Percentiles rank a stretch among this genome's conserved stretches.
phyloP scores from a whole-genome alignment of 2,113 vertebrate genomes.

The Festucalex cinctus region DNA sequence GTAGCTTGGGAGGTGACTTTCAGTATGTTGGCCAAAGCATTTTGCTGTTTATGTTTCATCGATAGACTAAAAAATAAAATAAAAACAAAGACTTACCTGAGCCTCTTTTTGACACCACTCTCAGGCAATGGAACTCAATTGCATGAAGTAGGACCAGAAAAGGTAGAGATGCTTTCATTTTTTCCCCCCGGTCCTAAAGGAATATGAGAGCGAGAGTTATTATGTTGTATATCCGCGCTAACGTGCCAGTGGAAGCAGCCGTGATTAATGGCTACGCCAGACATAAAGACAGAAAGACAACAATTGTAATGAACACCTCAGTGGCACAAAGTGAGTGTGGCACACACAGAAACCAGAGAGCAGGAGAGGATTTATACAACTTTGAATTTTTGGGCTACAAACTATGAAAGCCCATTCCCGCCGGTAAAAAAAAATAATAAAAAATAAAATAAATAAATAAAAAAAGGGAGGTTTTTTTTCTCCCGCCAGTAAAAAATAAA shows the following conservation, averaged over 20 bases:
- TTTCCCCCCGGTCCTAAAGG: constrained; percentile 69
- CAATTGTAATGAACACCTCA: constrained; percentile 19
- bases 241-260: neutral
- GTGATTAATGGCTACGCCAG: neutral
- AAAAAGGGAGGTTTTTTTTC: too few relatives aligned
- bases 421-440: too few relatives aligned
- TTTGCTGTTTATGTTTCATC: neutral
- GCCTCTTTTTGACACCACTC: constrained; percentile 95
- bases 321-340: constrained; percentile 21
- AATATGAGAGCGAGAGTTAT: constrained; percentile 35
- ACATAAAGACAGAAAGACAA: constrained; percentile 9
- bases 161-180: constrained; percentile 92
- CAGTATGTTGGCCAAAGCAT: neutral
- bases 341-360: neutral
- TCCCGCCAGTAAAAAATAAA: too few relatives aligned
- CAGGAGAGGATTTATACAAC: neutral
- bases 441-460: too few relatives aligned
- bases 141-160: constrained; percentile 91
- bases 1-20: neutral
- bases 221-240: neutral
- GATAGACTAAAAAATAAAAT: too few relatives aligned
- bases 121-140: constrained; percentile 86
- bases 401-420: too few relatives aligned
- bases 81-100: constrained; percentile 81
- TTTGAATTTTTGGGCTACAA: neutral